phyloP scores from a whole-genome alignment of 2,888 invertebrate species.

The Amphipoea oculea region DNA sequence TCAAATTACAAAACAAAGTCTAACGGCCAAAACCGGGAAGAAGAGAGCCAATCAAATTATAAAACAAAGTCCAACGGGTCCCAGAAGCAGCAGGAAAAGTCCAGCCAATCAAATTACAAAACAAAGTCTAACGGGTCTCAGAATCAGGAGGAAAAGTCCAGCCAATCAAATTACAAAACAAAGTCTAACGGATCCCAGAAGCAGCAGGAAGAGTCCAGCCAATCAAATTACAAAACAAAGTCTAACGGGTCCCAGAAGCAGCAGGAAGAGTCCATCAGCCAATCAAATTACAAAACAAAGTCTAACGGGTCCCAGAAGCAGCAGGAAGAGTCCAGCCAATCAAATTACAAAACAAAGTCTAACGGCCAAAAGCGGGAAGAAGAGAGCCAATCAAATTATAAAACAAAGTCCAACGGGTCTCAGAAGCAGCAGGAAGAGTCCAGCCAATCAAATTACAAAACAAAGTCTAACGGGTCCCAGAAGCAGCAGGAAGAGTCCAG shows the following conservation, averaged over 20 bases:
- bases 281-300: background rate
- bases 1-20: background rate
- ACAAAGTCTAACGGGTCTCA: too few species aligned
- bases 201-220: background rate
- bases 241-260: background rate
- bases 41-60: background rate
- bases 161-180: background rate
- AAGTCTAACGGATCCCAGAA: background rate
- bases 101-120: background rate
- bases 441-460: background rate
- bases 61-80: background rate
- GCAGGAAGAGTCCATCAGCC: background rate
- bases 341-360: background rate
- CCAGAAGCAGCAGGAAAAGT: background rate
- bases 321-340: background rate
- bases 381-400: background rate
- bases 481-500: background rate
- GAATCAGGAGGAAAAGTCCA: background rate
- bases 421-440: background rate
- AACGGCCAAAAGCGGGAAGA: background rate
- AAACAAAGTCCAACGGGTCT: background rate
- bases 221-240: background rate
- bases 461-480: background rate
- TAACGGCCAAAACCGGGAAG: background rate
- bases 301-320: background rate